A percentile compares a stretch with the other conserved stretches of the same genome.
phyloP scores from a whole-genome alignment of 2,797 vertebrate genomes.

The Poeciliopsis presidionis region DNA sequence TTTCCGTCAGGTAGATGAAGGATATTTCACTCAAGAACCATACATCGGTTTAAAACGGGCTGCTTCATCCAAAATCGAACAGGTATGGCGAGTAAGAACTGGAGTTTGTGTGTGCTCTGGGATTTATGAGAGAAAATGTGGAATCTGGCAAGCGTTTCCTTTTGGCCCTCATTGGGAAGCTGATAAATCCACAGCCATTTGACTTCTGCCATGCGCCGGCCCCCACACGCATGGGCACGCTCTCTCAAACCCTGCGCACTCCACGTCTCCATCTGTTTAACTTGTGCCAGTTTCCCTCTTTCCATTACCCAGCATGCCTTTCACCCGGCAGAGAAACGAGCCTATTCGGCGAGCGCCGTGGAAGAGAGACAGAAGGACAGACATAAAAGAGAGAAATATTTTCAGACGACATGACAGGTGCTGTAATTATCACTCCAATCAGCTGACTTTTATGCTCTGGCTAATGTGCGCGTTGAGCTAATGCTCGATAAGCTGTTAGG shows the following conservation, averaged over 20 bases:
- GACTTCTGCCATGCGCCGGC: slow-evolving; percentile 62
- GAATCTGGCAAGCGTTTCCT: slow-evolving; percentile 42
- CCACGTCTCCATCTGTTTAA: slow-evolving; percentile 68
- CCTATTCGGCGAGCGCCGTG: slow-evolving; percentile 38
- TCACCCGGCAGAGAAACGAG: slow-evolving; percentile 47
- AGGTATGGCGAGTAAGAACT: background rate
- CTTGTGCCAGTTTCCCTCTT: slow-evolving; percentile 65
- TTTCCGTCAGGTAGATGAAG: background rate
- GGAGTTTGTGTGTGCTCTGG: background rate
- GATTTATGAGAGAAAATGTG: slow-evolving; percentile 5
- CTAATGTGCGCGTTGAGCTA: slow-evolving; percentile 6
- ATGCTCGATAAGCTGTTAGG: background rate
- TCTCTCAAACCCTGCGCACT: slow-evolving; percentile 32
- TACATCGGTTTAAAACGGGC: background rate
- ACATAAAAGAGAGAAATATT: slow-evolving; percentile 46
- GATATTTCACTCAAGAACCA: background rate
- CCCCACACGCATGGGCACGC: slow-evolving; percentile 24
- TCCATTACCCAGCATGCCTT: slow-evolving; percentile 75
- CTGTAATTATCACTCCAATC: slow-evolving; percentile 42
- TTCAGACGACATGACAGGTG: slow-evolving; percentile 19
- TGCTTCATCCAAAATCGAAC: background rate
- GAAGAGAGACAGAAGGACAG: slow-evolving; percentile 56
- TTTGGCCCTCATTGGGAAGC: slow-evolving; percentile 58
- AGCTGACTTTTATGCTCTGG: slow-evolving; percentile 15
- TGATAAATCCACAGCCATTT: slow-evolving; percentile 69